phyloP scores from a whole-genome alignment of 2,113 vertebrate species.

The Conger conger region DNA sequence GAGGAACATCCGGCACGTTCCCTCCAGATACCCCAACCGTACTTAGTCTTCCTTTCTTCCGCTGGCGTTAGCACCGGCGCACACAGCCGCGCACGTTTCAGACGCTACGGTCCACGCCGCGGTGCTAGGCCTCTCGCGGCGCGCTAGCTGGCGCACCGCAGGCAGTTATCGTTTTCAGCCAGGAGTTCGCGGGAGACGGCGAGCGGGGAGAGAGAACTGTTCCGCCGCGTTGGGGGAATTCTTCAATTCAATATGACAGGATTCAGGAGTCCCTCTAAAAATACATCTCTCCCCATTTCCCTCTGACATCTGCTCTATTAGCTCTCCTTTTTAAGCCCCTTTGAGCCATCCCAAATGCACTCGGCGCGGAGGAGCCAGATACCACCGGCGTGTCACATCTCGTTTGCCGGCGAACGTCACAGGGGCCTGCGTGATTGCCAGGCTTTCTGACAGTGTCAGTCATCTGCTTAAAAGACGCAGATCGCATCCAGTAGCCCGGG shows the following conservation, averaged over 20 bases:
- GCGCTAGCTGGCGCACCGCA: background rate
- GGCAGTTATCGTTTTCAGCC: background rate
- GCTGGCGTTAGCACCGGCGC: slow-evolving; percentile 37
- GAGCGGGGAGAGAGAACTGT: background rate
- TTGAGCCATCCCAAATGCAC: slow-evolving; percentile 68
- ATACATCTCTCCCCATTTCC: slow-evolving; percentile 62
- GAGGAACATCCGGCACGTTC: background rate
- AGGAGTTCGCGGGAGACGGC: background rate
- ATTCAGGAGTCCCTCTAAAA: slow-evolving; percentile 67
- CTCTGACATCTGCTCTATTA: slow-evolving; percentile 70
- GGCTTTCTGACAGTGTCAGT: slow-evolving; percentile 70
- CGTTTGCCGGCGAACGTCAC: slow-evolving; percentile 64
- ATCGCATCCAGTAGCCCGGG: slow-evolving; percentile 49
- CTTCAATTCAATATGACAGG: slow-evolving; percentile 67
- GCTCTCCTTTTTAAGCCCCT: slow-evolving; percentile 66
- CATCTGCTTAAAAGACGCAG: slow-evolving; percentile 48
- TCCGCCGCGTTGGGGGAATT: background rate
- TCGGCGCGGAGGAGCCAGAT: slow-evolving; percentile 65
- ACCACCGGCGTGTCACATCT: slow-evolving; percentile 69
- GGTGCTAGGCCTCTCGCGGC: background rate
- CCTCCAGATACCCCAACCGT: background rate
- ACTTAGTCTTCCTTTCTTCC: background rate
- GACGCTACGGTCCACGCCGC: background rate
- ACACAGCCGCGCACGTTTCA: background rate
- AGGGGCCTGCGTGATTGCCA: slow-evolving; percentile 60